phyloP scores from a whole-genome alignment of 2,888 invertebrate genomes.

The Drosophila anceps region DNA sequence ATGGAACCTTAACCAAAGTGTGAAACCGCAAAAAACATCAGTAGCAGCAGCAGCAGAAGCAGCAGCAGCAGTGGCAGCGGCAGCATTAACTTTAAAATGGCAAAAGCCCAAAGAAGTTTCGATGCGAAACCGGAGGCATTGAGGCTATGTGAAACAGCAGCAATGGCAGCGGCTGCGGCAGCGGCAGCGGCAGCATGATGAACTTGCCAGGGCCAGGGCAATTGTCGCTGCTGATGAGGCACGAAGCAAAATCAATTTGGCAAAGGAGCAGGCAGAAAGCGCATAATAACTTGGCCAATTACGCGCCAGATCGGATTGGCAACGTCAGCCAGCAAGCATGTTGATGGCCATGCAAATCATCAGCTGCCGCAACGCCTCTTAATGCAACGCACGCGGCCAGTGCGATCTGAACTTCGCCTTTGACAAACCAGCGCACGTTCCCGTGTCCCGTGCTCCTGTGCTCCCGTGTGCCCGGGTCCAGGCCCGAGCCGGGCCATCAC shows the following conservation, averaged over 20 bases:
- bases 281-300: slow-evolving; percentile 75
- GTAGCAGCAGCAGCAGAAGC: slow-evolving; percentile 74
- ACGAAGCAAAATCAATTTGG: slow-evolving; percentile 78
- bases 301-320: slow-evolving; percentile 37
- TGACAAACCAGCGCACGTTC: slow-evolving; percentile 67
- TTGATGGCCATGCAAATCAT: slow-evolving; percentile 60
- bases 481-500: neutral
- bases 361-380: slow-evolving; percentile 46
- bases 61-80: too few relatives aligned
- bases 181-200: slow-evolving; percentile 44
- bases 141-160: slow-evolving; percentile 27
- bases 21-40: slow-evolving; percentile 85
- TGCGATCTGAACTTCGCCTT: slow-evolving; percentile 65
- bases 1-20: slow-evolving; percentile 84
- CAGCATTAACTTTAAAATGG: slow-evolving; percentile 9
- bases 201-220: slow-evolving; percentile 50
- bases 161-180: slow-evolving; percentile 1
- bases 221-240: slow-evolving; percentile 78
- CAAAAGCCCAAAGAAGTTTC: slow-evolving; percentile 22
- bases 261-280: slow-evolving; percentile 64
- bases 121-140: slow-evolving; percentile 22
- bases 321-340: slow-evolving; percentile 25
- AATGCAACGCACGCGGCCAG: slow-evolving; percentile 62
- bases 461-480: neutral
- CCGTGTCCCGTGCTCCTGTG: slow-evolving; percentile 2